Base-by-base conservation (phyloP, 2,888 invertebrate species). In the Protodeltote pygarga region DNA sequence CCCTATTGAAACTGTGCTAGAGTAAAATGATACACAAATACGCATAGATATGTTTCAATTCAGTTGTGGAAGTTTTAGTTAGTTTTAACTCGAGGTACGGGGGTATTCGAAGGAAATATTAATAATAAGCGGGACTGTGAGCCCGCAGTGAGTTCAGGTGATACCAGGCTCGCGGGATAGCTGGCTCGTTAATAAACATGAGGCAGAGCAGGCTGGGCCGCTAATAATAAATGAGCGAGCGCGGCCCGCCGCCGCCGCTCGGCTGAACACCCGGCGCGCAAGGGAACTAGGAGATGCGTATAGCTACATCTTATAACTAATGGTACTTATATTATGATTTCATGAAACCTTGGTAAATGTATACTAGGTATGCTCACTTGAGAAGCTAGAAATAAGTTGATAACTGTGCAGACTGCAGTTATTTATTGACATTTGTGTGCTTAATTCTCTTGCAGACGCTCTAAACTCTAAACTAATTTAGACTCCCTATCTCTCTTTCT, bases 211-310 rank as follows among this genome's bases (percentile, higher is more conserved):
- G 71, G 75, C 72, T 53, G 70, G 73, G 53, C 75, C 71, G 75
- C 78, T 82, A 84, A 83, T 83, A 83, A 84, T 83, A 80, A 81
- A 83, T 83, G 81, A 81, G 78, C 61, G 57, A 65, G 73, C 62
- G 53, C 53, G 60, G 66, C 53, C 62, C 65, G 64, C 47, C 53
- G n/a, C n/a, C n/a, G n/a, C 51, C 65, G 65, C 62, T 55, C 68
- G 68, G 59, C 59, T 59, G 62, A 48, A 59, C 60, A 66, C 65
- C 63, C 63, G 73, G 61, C 63, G 53, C 55, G 61, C 67, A 60
- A 53, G 38, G 53, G 44, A 35, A 59, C 60, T 49, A 58, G 58
- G 53, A 57, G 59, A 27, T 35, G 48, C 46, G 55, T 46, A 64
- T 60, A 57, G 41, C 59, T 65, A 65, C 61, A 10, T 41, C 48